Conservation (phyloP, 2,888 invertebrate species). For the Machimus rusticus region DNA sequence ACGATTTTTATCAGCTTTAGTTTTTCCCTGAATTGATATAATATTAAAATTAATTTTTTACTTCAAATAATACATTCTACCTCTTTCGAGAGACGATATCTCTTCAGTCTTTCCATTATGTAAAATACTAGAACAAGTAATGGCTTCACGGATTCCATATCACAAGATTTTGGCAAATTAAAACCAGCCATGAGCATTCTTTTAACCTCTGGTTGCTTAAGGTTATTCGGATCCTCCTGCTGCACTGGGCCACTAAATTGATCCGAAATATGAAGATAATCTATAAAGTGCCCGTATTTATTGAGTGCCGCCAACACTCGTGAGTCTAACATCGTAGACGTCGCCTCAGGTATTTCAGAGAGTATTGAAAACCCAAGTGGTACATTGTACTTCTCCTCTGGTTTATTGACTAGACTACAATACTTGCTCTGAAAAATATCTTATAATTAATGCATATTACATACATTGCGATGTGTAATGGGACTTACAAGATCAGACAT, state of each 20-base stretch:
- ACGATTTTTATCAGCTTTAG: conserved; percentile 94
- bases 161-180: conserved; percentile 74
- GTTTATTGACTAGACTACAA: conserved; percentile 79
- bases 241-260: conserved; percentile 91
- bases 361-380: conserved; percentile 78
- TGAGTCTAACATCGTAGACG: conserved; percentile 83
- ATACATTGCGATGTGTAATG: neutral
- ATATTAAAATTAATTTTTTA: neutral
- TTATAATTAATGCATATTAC: neutral
- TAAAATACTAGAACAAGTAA: conserved; percentile 90
- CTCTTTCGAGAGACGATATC: conserved; percentile 89
- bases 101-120: conserved; percentile 88
- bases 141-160: conserved; percentile 75
- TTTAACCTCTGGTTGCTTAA: conserved; percentile 80
- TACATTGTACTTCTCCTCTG: conserved; percentile 81
- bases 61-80: conserved; percentile 62
- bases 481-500: conserved; percentile 86
- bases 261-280: conserved; percentile 97
- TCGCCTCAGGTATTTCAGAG: conserved; percentile 91
- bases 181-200: conserved; percentile 84
- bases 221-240: conserved; percentile 77
- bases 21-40: conserved; percentile 70
- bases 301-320: conserved; percentile 77
- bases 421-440: conserved; percentile 71
- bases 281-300: conserved; percentile 84